Evolutionary conservation across 2,797 vertebrate species (phyloP).

Genomic region (Acanthurus leucopareius): DNA sequence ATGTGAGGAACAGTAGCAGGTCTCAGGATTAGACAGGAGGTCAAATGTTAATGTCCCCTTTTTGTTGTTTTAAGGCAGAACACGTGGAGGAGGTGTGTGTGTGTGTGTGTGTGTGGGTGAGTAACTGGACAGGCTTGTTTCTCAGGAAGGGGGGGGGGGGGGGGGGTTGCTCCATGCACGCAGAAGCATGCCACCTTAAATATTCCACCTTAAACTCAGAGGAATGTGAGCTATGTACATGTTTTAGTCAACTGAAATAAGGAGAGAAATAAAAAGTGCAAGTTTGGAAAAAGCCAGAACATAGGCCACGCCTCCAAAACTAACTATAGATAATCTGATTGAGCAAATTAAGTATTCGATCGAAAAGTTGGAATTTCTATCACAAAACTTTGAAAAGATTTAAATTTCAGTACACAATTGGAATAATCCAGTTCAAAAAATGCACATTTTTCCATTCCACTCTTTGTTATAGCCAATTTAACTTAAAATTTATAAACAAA

Average conservation of each 20-base stretch:
- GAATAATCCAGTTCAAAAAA: no score
- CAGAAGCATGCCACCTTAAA: constrained; percentile 23
- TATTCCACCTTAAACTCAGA: constrained; percentile 36
- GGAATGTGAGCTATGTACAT: constrained; percentile 37
- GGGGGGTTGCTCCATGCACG: not conserved
- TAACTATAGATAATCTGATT: not conserved
- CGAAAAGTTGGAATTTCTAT: not conserved
- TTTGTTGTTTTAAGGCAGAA: constrained; percentile 56
- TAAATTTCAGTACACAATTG: not conserved
- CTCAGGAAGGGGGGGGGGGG: constrained; percentile 3
- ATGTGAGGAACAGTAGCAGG: constrained; percentile 70
- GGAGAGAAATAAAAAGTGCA: not conserved
- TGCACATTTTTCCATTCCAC: no score
- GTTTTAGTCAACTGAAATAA: not conserved
- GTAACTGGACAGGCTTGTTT: constrained; percentile 61
- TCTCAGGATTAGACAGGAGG: constrained; percentile 65
- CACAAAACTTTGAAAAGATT: not conserved
- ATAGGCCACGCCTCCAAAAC: not conserved
- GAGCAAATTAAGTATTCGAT: not conserved
- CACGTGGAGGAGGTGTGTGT: constrained; percentile 49
- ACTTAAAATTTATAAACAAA: no score
- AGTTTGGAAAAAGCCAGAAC: not conserved
- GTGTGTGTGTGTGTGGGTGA: constrained; percentile 25
- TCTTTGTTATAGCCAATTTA: no score
- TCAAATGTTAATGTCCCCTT: constrained; percentile 71